Evolutionary conservation across 2,113 vertebrate species (phyloP).

Genomic region (Ailurus styani): DNA sequence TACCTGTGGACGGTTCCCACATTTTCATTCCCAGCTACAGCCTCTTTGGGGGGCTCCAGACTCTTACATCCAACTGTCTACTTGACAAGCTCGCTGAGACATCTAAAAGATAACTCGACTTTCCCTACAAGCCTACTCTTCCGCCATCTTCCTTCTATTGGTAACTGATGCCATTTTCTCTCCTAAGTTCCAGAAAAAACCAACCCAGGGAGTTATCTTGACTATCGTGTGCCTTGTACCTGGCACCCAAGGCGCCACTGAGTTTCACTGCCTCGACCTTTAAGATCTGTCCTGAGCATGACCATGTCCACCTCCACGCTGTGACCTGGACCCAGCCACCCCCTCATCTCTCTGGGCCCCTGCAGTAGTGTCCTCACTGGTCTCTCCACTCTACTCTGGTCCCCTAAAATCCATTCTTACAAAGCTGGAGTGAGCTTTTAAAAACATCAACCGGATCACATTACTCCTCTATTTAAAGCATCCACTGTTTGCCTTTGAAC

Average conservation of each 20-base stretch:
- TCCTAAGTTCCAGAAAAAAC: background rate
- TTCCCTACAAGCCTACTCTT: background rate
- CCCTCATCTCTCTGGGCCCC: background rate
- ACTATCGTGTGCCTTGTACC: background rate
- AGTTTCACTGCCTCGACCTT: background rate
- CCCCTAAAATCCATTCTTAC: background rate
- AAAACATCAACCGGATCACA: background rate
- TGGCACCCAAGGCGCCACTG: accelerated
- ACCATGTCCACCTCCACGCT: background rate
- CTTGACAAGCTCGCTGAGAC: background rate
- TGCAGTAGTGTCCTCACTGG: background rate
- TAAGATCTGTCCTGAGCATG: background rate
- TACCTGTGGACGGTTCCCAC: accelerated
- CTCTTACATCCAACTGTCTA: background rate
- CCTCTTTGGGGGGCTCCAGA: background rate
- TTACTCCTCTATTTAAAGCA: too few species aligned
- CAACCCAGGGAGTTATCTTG: background rate
- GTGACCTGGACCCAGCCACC: background rate
- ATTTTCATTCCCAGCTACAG: background rate
- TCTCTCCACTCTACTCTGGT: background rate
- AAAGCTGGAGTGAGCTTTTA: background rate
- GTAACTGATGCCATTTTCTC: background rate
- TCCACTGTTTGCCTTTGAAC: background rate
- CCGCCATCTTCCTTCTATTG: background rate
- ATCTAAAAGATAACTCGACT: background rate